Conservation (phyloP, 92 coral and sea anemone genomes). For the Zoanthus sociatus region DNA sequence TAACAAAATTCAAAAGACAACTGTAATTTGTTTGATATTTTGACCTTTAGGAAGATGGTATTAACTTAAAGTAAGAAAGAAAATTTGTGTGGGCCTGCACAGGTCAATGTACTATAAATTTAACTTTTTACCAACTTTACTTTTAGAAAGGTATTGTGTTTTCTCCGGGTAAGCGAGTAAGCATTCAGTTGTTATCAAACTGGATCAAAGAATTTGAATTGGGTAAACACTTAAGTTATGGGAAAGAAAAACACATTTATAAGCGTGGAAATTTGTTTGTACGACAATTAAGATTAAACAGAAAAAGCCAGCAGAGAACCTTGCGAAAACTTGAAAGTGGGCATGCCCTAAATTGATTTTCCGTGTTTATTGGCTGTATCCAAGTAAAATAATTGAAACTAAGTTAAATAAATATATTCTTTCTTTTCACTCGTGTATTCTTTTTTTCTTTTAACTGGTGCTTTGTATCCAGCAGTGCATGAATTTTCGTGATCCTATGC, state of each 20-base stretch:
- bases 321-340: not conserved
- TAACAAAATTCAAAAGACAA: not conserved
- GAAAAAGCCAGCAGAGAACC: not conserved
- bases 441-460: slow-evolving; percentile 2
- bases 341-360: not conserved
- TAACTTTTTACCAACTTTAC: not conserved
- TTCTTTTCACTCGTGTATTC: slow-evolving; percentile 9
- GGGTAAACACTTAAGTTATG: not conserved
- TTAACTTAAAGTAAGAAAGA: not conserved
- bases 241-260: not conserved
- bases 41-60: not conserved
- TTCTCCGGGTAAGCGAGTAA: not conserved
- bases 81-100: not conserved
- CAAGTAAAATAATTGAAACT: slow-evolving; percentile 8
- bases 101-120: not conserved
- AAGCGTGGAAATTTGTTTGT: not conserved
- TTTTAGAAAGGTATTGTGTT: not conserved
- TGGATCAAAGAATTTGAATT: not conserved
- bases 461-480: slow-evolving; percentile 26
- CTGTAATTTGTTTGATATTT: not conserved
- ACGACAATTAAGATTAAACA: not conserved
- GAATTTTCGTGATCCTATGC: slow-evolving; percentile 7
- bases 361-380: not conserved
- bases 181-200: not conserved
- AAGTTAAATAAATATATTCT: slow-evolving; percentile 26